Evolutionary conservation across 2,797 vertebrate species (phyloP), one percentile per base, ranked within the genome.

Genomic region (Sebastes steindachneri): DNA sequence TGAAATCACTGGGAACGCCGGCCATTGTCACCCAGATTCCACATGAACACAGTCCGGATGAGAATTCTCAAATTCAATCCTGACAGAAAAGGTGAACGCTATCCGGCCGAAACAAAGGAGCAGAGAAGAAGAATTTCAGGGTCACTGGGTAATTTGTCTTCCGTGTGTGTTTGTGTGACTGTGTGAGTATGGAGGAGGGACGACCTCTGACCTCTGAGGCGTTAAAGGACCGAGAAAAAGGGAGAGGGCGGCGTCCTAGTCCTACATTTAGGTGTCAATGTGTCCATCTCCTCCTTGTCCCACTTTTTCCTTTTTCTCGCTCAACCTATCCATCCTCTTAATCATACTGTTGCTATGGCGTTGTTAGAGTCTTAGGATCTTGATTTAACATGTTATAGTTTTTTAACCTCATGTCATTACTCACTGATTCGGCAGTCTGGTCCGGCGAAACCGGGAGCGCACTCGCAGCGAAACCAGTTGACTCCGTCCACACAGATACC

Each of bases 391-490:
- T 12, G 21, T 4, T 29, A 35, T 7, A 21, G 3, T 45, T 45
- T 45, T 45, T 12, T 51, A 25, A 28, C 11, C 4, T 35, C 7
- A 1, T n/a, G 9, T 17, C 7, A 8, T 1, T 21, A 97, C 99
- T 99, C 95, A 99, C 99, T 99, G 89, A 99, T 99, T 92, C 99
- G 96, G 89, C 99, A 99, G 95, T 99, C 98, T 0, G 99, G 99
- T 35, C 99, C 99, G 0, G 98, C 97, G 15, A 99, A 99, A 9
- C 99, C 99, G 0, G 98, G 97, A 0, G 98, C 97, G 0, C 99
- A 99, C 88, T 99, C 97, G 4, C 99, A 99, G n/a, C 98, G 97
- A 89, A 99, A 99, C 98, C 98, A 99, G 95, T 99, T 99, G 91
- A 99, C 93, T 2, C 98, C 99, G 0, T 99, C 99, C 4, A 99